Evolutionary conservation across 2,888 invertebrate species (phyloP).

Genomic region (Leptopilina myrica): DNA sequence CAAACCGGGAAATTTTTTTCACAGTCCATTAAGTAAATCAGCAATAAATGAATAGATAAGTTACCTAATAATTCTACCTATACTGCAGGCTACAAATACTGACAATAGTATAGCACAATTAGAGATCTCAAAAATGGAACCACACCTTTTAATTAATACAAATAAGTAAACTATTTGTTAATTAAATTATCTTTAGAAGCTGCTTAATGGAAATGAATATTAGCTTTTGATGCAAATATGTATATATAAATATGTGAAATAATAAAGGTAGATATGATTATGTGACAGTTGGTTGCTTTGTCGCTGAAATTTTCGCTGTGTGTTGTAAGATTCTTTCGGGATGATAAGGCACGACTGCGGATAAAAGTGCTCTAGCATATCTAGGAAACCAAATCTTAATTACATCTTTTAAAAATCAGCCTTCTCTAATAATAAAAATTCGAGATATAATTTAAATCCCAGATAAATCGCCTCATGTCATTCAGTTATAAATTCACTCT

Average conservation of each 20-base stretch:
- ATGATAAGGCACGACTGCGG: slow-evolving; percentile 28
- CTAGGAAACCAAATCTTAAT: slow-evolving; percentile 31
- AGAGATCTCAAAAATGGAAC: too few relatives aligned
- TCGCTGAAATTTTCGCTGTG: slow-evolving; percentile 6
- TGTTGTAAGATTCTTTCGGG: slow-evolving; percentile 7
- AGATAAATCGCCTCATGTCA: slow-evolving; percentile 56
- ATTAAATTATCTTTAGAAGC: background rate
- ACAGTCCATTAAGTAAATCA: too few relatives aligned
- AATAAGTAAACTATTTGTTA: too few relatives aligned
- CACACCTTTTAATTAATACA: too few relatives aligned
- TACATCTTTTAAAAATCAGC: slow-evolving; percentile 11
- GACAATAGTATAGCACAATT: too few relatives aligned
- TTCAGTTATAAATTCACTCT: slow-evolving; percentile 54
- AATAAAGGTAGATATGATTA: slow-evolving; percentile 9
- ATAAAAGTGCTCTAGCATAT: slow-evolving; percentile 14
- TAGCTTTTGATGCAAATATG: background rate
- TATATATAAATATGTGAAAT: background rate
- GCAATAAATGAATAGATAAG: too few relatives aligned
- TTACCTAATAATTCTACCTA: too few relatives aligned
- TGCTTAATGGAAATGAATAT: background rate
- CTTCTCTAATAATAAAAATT: slow-evolving; percentile 15
- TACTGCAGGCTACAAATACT: too few relatives aligned
- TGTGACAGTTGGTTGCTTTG: slow-evolving; percentile 12
- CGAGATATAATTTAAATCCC: slow-evolving; percentile 49
- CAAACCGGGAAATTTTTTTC: too few relatives aligned